Base-by-base conservation (phyloP, 2,113 vertebrate species). In the Calonectris borealis region DNA sequence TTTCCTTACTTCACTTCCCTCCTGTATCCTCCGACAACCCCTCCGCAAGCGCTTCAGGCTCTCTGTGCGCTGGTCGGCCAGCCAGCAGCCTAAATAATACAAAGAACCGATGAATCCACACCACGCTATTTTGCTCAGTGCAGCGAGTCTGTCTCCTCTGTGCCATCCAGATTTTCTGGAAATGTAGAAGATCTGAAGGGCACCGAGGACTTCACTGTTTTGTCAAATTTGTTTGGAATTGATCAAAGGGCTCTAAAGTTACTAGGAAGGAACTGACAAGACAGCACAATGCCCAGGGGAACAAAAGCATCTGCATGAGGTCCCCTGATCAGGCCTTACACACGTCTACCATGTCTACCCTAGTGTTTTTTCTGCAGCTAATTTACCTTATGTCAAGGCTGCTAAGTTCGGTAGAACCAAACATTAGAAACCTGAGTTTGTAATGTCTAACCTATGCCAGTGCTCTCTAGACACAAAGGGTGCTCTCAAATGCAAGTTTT, bases 31-130 rank as follows among this genome's bases (percentile, higher is more conserved):
- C 38, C 6, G 22, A 48, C 51, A 82, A 27, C 7, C 29, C 34
- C 34, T 48, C 12, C 0, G 0, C 36, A 19, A 48, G 44, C 0
- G 2, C 21, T 48, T 38, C 38, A 36, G 83, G 51, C 29, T 60
- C 65, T 48, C 44, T 65, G 44, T 20, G 29, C 51, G 29, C 51
- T 64, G 70, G 57, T 32, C 3, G 0, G 40, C 48, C 61, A 62
- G 48, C 21, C 11, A 51, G 24, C 49, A 76, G 48, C 49, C 17
- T 26, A 20, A 70, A 36, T 27, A 31, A 40, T 14, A n/a, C 13
- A n/a, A 24, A 40, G 42, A 75, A 31, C 14, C 0, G 1, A 29
- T 29, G 15, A 82, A 65, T 42, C 68, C 58, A 34, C 7, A 6
- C 26, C 40, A 51, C 5, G 0, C 26, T 49, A 1, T 36, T 75